Conservation (phyloP, 2,888 invertebrate genomes). For the Toxonevra muliebris region DNA sequence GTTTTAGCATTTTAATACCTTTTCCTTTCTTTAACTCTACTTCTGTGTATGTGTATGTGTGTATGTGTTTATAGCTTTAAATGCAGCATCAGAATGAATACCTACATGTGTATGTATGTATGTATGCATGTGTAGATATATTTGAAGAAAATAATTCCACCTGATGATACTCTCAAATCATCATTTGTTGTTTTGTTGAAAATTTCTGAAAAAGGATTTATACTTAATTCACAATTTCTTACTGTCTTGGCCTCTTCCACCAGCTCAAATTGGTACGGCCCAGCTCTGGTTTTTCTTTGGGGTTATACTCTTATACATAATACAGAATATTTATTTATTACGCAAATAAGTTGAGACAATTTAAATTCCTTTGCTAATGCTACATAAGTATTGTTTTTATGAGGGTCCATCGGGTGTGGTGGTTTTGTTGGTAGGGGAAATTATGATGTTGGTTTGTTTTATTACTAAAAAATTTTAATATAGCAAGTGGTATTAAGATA, state of each 20-base stretch:
- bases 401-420: not conserved
- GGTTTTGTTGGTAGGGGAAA: too few relatives aligned
- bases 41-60: not conserved
- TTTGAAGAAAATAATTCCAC: slow-evolving; percentile 43
- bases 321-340: slow-evolving; percentile 56
- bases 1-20: slow-evolving; percentile 25
- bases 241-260: not conserved
- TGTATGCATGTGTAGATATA: too few relatives aligned
- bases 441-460: too few relatives aligned
- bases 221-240: slow-evolving; percentile 44
- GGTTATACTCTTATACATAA: slow-evolving; percentile 20
- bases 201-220: slow-evolving; percentile 49
- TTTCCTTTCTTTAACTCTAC: slow-evolving; percentile 22
- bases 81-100: too few relatives aligned
- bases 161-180: slow-evolving; percentile 56
- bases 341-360: slow-evolving; percentile 59
- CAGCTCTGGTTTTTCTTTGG: not conserved
- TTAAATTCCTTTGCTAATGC: slow-evolving; percentile 48
- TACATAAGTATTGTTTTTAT: slow-evolving; percentile 34
- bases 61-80: not conserved
- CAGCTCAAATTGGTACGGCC: not conserved
- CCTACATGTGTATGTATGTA: too few relatives aligned
- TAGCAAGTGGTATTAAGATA: not conserved
- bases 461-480: not conserved
- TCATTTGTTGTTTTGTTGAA: slow-evolving; percentile 45